Base-by-base conservation (phyloP, 1,140 invertebrate genomes). In the Drosophila kohkoa region DNA sequence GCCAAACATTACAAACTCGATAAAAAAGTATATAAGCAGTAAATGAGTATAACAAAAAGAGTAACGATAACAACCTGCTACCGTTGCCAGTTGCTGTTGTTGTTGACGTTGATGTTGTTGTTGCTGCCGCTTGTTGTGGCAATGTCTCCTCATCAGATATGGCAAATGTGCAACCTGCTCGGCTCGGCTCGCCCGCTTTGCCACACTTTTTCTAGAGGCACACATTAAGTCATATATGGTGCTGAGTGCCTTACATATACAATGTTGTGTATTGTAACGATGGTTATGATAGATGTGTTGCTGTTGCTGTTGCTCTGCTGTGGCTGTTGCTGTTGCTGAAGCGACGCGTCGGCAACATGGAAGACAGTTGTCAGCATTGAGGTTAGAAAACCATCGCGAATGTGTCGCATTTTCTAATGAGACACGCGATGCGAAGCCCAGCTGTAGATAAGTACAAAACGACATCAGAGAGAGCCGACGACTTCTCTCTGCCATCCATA, bases 301-400 rank as follows among this genome's bases (percentile, higher is more conserved):
- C 59, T 3, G 32, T 11, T 38, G 35, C 10, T 3, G 32, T 15
- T 38, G 35, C 10, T 10, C 7, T 32, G 30, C 13, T 25, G 20
- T 25, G 3, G 20, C 16, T 66, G 28, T 54, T 54, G 10, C 59
- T 45, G 41, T 25, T 25, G 20, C 20, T 3, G 32, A 10, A 10
- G 35, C 10, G 2, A 6, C 7, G 30, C 13, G 43, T 15, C 52
- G 60, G 41, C 20, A 38, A 38, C 52, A 49, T 54, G 16, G 30
- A 55, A 70, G 63, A 55, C 49, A 51, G 55, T 72, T 69, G 77
- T 41, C 81, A 67, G 41, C 73, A 88, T 78, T 89, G 83, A 74
- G 85, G 83, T 88, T 88, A 88, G 77, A 74, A 88, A 88, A 88
- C 77, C 81, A 79, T 70, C 79, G 69, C 85, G 51, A 87, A 67